Conservation (phyloP, 2,888 invertebrate genomes). For the Tanypteryx hageni region DNA sequence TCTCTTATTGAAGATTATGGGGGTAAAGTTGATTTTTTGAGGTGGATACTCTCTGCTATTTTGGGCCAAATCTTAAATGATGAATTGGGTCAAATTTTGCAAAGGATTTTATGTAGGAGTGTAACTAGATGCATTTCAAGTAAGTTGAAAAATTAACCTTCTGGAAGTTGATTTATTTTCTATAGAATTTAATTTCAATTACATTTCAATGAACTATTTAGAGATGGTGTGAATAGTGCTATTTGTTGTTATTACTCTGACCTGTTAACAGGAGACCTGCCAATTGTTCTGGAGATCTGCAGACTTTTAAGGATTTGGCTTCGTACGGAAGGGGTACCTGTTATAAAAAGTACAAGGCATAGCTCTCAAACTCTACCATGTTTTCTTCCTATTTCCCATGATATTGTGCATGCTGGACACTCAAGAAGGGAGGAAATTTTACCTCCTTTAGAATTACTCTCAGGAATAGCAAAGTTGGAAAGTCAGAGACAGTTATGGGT, state of each 20-base stretch:
- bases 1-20: background rate
- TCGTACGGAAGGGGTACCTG: background rate
- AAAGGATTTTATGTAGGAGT: background rate
- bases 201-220: no score
- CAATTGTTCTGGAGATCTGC: background rate
- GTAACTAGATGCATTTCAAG: background rate
- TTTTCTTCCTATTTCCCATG: background rate
- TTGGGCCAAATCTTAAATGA: background rate
- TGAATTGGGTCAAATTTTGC: background rate
- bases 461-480: background rate
- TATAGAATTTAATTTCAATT: no score
- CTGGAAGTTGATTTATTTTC: background rate
- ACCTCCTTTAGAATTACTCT: background rate
- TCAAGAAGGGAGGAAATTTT: background rate
- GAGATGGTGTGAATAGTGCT: no score
- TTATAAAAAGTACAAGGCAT: background rate
- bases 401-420: background rate
- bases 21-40: background rate
- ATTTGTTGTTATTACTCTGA: no score
- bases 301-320: background rate
- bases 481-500: background rate
- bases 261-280: background rate
- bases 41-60: background rate
- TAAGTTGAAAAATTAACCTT: background rate
- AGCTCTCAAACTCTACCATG: background rate